Conservation (phyloP, 2,888 invertebrate genomes). For the Phoenoteleia sp. region DNA sequence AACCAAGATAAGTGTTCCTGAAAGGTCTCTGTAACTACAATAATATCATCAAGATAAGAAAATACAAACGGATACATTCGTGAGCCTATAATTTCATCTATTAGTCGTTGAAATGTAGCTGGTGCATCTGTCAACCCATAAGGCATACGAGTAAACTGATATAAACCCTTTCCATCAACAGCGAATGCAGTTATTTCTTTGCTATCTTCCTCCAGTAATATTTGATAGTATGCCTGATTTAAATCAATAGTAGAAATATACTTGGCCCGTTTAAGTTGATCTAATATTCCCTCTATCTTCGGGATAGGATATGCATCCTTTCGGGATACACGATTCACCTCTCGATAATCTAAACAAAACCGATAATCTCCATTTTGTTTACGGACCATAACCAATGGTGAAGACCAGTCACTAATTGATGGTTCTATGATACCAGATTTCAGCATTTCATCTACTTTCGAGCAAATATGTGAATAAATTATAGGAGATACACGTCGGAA, state of each 20-base stretch:
- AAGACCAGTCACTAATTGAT: slow-evolving; percentile 23
- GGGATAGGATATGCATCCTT: slow-evolving; percentile 67
- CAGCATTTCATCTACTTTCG: slow-evolving; percentile 2
- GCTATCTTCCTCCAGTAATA: slow-evolving; percentile 52
- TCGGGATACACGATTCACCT: slow-evolving; percentile 42
- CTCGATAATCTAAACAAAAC: slow-evolving; percentile 56
- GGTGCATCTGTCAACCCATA: slow-evolving; percentile 66
- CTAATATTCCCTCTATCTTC: slow-evolving; percentile 49
- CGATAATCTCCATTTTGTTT: slow-evolving; percentile 45
- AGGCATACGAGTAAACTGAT: slow-evolving; percentile 68
- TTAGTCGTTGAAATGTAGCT: slow-evolving; percentile 60
- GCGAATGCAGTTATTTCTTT: slow-evolving; percentile 67
- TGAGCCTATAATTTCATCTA: slow-evolving; percentile 35
- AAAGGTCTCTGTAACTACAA: slow-evolving; percentile 36
- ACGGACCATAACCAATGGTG: neutral
- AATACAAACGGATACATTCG: neutral
- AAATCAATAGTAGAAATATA: slow-evolving; percentile 70
- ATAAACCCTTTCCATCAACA: slow-evolving; percentile 58
- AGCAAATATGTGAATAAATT: neutral
- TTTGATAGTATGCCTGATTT: slow-evolving; percentile 71
- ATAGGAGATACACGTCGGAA: neutral
- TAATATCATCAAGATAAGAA: slow-evolving; percentile 63
- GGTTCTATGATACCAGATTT: slow-evolving; percentile 15
- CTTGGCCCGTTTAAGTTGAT: slow-evolving; percentile 44
- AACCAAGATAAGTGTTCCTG: neutral